phyloP scores from a whole-genome alignment of 2,888 invertebrate genomes.

The Tipula vernalis region DNA sequence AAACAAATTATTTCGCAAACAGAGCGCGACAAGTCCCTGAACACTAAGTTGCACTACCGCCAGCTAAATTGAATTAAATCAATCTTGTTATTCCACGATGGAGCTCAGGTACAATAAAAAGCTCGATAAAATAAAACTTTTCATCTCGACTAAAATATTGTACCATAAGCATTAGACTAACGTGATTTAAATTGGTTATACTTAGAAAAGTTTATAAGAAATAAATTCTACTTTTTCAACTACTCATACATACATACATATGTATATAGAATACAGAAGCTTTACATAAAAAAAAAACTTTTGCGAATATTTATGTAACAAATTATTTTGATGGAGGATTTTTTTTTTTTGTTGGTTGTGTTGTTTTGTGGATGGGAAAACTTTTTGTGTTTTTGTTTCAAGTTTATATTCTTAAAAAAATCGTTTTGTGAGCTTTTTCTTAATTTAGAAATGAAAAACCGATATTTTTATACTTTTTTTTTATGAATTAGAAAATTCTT shows the following conservation, averaged over 20 bases:
- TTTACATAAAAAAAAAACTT: neutral
- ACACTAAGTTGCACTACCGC: neutral
- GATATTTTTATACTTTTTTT: neutral
- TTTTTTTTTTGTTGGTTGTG: neutral
- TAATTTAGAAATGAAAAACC: neutral
- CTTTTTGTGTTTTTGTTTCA: neutral
- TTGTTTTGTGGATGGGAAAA: neutral
- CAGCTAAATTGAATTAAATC: neutral
- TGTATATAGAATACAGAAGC: neutral
- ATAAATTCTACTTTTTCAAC: neutral
- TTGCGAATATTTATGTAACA: neutral
- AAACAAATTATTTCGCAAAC: neutral
- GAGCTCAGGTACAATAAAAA: neutral
- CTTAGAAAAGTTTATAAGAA: neutral
- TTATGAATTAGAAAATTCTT: neutral
- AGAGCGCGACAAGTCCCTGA: neutral
- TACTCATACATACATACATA: neutral
- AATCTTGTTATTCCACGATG: neutral
- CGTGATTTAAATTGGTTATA: constrained; percentile 4
- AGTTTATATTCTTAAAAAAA: neutral
- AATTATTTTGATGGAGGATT: neutral
- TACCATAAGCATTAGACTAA: neutral
- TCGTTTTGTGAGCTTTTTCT: neutral
- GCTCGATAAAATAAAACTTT: neutral
- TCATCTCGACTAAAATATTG: neutral